Base-by-base conservation (phyloP, 2,888 invertebrate genomes). In the Miltochrista miniata region DNA sequence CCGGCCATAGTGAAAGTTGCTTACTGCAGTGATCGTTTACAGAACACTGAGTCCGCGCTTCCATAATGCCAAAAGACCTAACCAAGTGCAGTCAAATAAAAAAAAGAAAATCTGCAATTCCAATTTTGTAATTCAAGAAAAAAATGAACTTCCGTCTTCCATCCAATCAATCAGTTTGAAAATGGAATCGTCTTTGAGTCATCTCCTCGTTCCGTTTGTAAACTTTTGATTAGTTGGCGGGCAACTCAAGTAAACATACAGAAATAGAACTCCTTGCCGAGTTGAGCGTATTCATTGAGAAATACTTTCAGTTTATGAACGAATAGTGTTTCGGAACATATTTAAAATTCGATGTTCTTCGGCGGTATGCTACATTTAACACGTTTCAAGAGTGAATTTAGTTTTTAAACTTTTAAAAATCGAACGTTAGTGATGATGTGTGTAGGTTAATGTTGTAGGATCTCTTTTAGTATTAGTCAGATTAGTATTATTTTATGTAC, bases 171-270 rank as follows among this genome's bases (percentile, higher is more conserved):
- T 65, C 55, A 53, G 43, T 55, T 54, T 39, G 53, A 12, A 46
- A 41, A 42, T 41, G 55, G 13, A 46, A 41, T 46, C 43, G 51
- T 41, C 29, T 15, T 34, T 45, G 15, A 10, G 18, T 24, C 18
- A 24, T 29, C 50, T 54, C 54, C 40, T 56, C 45, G 42, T 36
- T 58, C 42, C 56, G 48, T 59, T 55, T 59, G 67, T 59, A 66
- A 65, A 65, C 63, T 69, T 38, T 69, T 66, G 65, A 69, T 69
- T 69, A 62, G 67, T 62, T 65, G 34, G 52, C 45, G 30, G 45
- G 45, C 35, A 34, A 55, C 56, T 65, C 52, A 66, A 65, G 66
- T 65, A 65, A 65, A 61, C 53, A 61, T 53, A 49, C 55, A 38
- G 50, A 56, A 69, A 65, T 66, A 69, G 59, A 51, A 51, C 43